Conservation (phyloP, 2,113 vertebrate species). For the Indicator maculatus region DNA sequence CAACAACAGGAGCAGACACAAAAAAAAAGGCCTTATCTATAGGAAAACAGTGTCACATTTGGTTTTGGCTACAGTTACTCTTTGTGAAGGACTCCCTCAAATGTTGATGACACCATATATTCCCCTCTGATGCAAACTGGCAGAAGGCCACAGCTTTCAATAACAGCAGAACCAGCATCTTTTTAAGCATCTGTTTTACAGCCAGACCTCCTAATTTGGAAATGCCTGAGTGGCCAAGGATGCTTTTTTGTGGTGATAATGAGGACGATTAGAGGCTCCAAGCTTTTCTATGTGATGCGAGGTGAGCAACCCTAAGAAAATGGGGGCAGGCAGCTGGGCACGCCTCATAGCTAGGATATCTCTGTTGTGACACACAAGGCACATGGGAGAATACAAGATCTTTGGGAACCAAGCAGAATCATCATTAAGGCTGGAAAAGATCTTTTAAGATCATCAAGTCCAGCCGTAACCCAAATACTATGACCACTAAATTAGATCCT, state of each 20-base stretch:
- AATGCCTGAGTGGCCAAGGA: neutral
- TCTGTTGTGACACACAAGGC: neutral
- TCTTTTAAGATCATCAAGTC: too few relatives aligned
- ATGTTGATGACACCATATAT: neutral
- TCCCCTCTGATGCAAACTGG: neutral
- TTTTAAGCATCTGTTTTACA: neutral
- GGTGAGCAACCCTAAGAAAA: neutral
- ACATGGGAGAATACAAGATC: neutral
- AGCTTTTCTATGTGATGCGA: neutral
- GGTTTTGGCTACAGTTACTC: neutral
- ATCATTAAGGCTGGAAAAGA: too few relatives aligned
- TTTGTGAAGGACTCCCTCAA: neutral
- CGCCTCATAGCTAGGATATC: neutral
- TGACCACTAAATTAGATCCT: too few relatives aligned
- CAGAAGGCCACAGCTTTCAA: neutral
- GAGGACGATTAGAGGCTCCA: neutral
- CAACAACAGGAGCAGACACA: neutral
- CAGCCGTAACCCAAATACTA: too few relatives aligned
- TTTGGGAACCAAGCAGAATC: neutral
- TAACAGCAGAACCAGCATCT: neutral
- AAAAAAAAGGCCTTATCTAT: neutral
- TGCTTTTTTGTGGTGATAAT: neutral
- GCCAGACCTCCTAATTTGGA: neutral
- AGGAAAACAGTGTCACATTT: neutral
- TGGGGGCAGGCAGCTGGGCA: accelerated